Percentiles rank a stretch among this genome's conserved stretches.
These are phyloP conservation scores for Amblyopsis rosae DNA, from an alignment of 2,113 vertebrate genomes.

Conservation along the genomic window DNA sequence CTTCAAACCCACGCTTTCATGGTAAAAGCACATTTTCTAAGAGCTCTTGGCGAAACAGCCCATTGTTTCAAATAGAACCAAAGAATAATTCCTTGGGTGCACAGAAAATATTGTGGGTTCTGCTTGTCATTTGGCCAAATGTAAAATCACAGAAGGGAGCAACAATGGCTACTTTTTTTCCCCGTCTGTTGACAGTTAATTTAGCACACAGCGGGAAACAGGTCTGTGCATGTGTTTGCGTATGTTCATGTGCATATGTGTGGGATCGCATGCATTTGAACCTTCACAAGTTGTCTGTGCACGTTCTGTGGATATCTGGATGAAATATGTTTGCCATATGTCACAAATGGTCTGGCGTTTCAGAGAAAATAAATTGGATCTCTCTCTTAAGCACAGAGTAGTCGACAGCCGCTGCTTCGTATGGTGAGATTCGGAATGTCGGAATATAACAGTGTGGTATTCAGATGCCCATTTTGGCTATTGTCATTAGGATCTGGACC, in stretches of 20 bases:
- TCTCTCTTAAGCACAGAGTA: constrained; percentile 50
- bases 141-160: constrained; percentile 32
- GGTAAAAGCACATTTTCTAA: constrained; percentile 47
- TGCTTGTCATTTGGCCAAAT: constrained; percentile 27
- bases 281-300: not conserved
- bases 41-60: constrained; percentile 48
- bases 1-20: constrained; percentile 37
- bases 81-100: constrained; percentile 43
- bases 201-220: constrained; percentile 1
- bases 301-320: constrained; percentile 59
- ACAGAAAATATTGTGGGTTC: constrained; percentile 40
- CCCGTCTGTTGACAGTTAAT: constrained; percentile 36
- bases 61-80: constrained; percentile 40
- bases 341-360: constrained; percentile 69
- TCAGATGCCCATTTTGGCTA: constrained; percentile 40
- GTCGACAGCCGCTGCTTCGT: constrained; percentile 60
- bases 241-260: constrained; percentile 24
- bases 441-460: constrained; percentile 54
- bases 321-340: constrained; percentile 67
- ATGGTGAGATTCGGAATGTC: constrained; percentile 52
- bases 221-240: constrained; percentile 12
- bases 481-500: constrained; percentile 63
- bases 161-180: constrained; percentile 6
- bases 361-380: constrained; percentile 70
- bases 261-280: not conserved